Evolutionary conservation across 1,140 invertebrate genomes (phyloP), one percentile per base, ranked within the genome.

Genomic region (Episyrphus balteatus): DNA sequence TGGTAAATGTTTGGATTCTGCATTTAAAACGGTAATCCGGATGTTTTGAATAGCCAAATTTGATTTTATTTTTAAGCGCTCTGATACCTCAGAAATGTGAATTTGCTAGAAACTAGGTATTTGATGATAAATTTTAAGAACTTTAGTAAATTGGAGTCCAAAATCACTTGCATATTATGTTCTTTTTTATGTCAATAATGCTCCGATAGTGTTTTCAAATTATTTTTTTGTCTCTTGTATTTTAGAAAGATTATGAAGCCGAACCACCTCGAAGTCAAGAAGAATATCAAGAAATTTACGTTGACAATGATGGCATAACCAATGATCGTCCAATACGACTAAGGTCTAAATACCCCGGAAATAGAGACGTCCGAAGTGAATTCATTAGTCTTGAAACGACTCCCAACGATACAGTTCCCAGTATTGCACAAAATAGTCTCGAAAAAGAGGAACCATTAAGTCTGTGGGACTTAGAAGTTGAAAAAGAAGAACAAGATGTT

Each of bases 391-490:
- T 48, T 18, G 47, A 51, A 11, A 42, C 44, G 14, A 39, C 45
- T 14, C 12, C 34, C 5, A 47, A 44, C 32, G 21, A 52, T 41
- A 37, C 14, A 21, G 10, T 40, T 42, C 7, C 26, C 33, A 42
- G 39, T 15, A 40, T 43, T 12, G 42, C 42, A 3, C 18, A 48
- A 43, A 51, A 51, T 39, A 52, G 33, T 15, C 11, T 48, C 13
- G 42, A 45, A 9, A 49, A 50, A 13, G 43, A 50, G 10, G 47
- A 48, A 14, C 49, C 53, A 2, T 36, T 66, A 0, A 68, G 55
- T 34, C 39, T 68, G 7, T 68, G 66, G 66, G 66, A 68, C 41
- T 39, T 68, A 15, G 66, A 68, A 53, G 47, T 64, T 30, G 66
- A 68, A 48, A 66, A 68, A 47, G 55, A 56, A 30, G 60, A 62